These are phyloP conservation scores for Coregonus sp. DNA, from an alignment of 2,797 vertebrate genomes.

Conservation along the genomic window DNA sequence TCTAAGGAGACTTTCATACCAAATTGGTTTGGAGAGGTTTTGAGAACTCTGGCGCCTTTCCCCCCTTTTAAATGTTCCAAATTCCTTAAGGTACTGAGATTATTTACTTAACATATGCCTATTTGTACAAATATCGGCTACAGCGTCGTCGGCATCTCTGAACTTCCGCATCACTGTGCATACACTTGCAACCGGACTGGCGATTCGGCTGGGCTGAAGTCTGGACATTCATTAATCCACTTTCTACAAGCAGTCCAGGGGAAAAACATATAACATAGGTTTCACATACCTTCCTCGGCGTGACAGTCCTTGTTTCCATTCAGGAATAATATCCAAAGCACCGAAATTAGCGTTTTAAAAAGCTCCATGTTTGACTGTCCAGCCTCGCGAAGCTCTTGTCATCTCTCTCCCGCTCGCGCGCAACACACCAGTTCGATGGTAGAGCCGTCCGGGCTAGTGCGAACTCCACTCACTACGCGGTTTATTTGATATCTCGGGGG, in stretches of 20 bases:
- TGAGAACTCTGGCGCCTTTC: too few species aligned
- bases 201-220: neutral
- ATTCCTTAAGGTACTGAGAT: too few species aligned
- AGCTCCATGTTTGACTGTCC: constrained; percentile 76
- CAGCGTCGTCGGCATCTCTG: neutral
- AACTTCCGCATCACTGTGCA: neutral
- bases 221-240: neutral
- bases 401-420: constrained; percentile 66
- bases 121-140: too few species aligned
- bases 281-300: constrained; percentile 76
- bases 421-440: constrained; percentile 51
- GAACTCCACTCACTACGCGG: constrained; percentile 29
- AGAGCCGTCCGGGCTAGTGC: constrained; percentile 63
- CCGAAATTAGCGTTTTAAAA: constrained; percentile 63
- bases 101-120: too few species aligned
- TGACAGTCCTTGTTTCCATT: constrained; percentile 47
- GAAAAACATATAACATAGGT: neutral
- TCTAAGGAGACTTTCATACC: too few species aligned
- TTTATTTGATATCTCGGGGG: constrained; percentile 73
- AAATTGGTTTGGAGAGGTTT: too few species aligned
- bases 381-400: constrained; percentile 73
- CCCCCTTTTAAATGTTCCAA: neutral
- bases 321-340: constrained; percentile 78
- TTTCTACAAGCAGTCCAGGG: neutral
- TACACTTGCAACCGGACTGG: neutral